Evolutionary conservation across 2,797 vertebrate species (phyloP).

Genomic region (Meriones psammophilus): DNA sequence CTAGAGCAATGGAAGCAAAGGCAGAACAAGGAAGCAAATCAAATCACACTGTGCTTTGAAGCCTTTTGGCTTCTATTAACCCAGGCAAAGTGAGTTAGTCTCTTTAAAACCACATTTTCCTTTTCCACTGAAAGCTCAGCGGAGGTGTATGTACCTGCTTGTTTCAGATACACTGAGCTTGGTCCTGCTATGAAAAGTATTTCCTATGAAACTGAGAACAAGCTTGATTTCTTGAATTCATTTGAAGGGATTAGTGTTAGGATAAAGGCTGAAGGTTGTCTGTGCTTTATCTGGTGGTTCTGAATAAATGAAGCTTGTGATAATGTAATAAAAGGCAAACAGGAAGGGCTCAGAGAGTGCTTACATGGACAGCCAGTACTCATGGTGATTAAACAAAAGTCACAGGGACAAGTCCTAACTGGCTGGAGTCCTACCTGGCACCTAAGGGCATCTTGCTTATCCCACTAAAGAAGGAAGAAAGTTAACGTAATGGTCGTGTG

Average conservation of each 20-base stretch:
- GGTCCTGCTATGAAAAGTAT: slow-evolving; percentile 15
- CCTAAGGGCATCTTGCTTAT: neutral
- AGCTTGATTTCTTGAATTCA: slow-evolving; percentile 65
- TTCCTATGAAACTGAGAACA: slow-evolving; percentile 52
- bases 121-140: slow-evolving; percentile 33
- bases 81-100: neutral
- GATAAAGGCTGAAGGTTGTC: slow-evolving; percentile 54
- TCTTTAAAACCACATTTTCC: neutral
- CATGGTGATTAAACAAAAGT: slow-evolving; percentile 4
- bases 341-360: neutral
- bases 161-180: neutral
- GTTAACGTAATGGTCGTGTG: neutral
- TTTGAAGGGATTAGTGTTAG: slow-evolving; percentile 60
- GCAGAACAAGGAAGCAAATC: neutral
- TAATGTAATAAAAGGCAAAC: slow-evolving; percentile 33
- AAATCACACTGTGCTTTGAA: neutral
- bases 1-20: neutral
- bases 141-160: neutral
- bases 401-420: neutral
- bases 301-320: slow-evolving; percentile 46
- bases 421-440: neutral
- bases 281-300: slow-evolving; percentile 54
- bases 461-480: neutral
- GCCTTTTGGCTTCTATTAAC: neutral
- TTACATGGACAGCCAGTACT: slow-evolving; percentile 15